Evolutionary conservation across 1,140 invertebrate species (phyloP), one percentile per base, ranked within the genome.

Genomic region (Dufourea novaeangliae): DNA sequence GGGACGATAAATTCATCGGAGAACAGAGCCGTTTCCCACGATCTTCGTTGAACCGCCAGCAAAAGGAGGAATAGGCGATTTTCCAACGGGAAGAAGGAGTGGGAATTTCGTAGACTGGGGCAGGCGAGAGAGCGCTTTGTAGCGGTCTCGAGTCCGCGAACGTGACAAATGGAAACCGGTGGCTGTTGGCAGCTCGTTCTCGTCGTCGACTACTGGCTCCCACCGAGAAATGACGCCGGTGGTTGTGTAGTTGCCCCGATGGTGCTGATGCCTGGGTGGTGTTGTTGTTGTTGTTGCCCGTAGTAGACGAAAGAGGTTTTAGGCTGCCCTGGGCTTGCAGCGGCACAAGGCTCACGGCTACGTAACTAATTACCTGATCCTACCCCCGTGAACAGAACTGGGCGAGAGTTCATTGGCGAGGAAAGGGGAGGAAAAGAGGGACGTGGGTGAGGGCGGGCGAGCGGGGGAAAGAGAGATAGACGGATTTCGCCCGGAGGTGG

Each of bases 361-460:
- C 84, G 81, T 87, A 89, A 87, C 88, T 90, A 90, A 90, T 89
- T 90, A 88, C 87, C 82, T 80, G 88, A 89, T 88, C 87, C 84
- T 82, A 87, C 86, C n/a, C n/a, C n/a, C 80, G 79, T 78, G 78
- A 85, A 86, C 87, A 86, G n/a, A n/a, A 84, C 79, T 79, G 80
- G 86, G 86, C 84, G 85, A 81, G 85, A 81, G 85, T 89, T 85
- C 78, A 87, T 88, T 85, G 88, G 83, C 62, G 68, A 81, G 72
- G 82, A 79, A 79, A 74, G 78, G 70, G 74, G 71, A 39, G 72
- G 56, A 71, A 54, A 66, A 54, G 69, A 70, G 68, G 41, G 41
- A 46, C n/a, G 32, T 3, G 34, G 22, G 44, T 14, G 8, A 25
- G 57, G 25, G 50, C 10, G 37, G 27, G 12, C 14, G 41, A 44